These are phyloP conservation scores for Sebastes ruberrimus DNA, from an alignment of 2,797 vertebrate species.

Conservation along the genomic window DNA sequence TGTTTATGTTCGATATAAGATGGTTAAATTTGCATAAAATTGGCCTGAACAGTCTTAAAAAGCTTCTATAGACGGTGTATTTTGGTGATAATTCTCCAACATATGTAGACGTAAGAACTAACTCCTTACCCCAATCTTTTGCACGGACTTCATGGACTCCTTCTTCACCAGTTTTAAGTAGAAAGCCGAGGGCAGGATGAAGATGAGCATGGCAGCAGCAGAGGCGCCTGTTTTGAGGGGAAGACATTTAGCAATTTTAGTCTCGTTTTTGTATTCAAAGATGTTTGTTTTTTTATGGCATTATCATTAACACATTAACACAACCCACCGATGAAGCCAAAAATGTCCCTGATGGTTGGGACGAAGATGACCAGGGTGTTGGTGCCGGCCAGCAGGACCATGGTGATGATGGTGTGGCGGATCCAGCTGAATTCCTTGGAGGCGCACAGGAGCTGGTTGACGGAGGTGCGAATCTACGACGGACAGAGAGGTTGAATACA, in stretches of 20 bases:
- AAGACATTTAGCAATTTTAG: neutral
- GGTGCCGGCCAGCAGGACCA: slow-evolving; percentile 85
- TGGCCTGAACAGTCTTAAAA: neutral
- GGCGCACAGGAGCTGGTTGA: slow-evolving; percentile 89
- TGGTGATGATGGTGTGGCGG: slow-evolving; percentile 89
- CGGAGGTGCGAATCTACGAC: slow-evolving; percentile 92
- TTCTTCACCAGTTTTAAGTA: slow-evolving; percentile 98
- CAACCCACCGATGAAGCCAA: slow-evolving; percentile 93
- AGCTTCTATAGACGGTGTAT: too few relatives aligned
- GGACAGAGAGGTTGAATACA: neutral
- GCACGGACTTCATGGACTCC: slow-evolving; percentile 91
- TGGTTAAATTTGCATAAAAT: neutral
- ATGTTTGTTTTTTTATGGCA: neutral
- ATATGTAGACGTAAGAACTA: neutral
- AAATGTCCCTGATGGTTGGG: slow-evolving; percentile 95
- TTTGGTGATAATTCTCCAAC: neutral
- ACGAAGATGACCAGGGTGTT: slow-evolving; percentile 94
- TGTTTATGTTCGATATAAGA: neutral
- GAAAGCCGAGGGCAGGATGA: slow-evolving; percentile 97
- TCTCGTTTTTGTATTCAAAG: neutral
- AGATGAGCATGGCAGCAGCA: slow-evolving; percentile 97
- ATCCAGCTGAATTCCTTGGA: slow-evolving; percentile 92
- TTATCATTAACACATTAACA: neutral
- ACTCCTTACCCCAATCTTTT: slow-evolving; percentile 95
- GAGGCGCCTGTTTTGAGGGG: slow-evolving; percentile 84